Conservation (phyloP, 2,113 vertebrate species). For the Poeciliopsis prolifica region DNA sequence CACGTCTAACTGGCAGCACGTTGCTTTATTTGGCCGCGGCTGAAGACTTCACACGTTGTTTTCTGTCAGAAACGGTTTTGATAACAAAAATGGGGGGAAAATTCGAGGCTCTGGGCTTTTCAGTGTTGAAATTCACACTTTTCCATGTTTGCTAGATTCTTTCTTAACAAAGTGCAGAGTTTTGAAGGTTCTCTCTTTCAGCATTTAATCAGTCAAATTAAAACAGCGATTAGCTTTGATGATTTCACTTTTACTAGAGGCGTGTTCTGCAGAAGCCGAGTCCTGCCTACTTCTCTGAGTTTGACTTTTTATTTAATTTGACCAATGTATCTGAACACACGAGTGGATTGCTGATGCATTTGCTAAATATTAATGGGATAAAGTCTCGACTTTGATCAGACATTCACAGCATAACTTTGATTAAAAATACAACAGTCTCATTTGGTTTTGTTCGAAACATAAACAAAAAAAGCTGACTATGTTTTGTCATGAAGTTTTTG, state of each 20-base stretch:
- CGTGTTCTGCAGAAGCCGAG: neutral
- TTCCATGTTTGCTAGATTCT: constrained; percentile 3
- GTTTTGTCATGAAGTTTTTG: no score
- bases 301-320: neutral
- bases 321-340: neutral
- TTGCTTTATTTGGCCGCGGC: constrained; percentile 21
- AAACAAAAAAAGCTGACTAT: no score
- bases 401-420: neutral
- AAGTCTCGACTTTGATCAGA: neutral
- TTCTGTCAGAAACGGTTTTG: constrained; percentile 7
- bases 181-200: constrained; percentile 1
- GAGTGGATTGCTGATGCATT: neutral
- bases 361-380: neutral
- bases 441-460: neutral
- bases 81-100: constrained; percentile 1
- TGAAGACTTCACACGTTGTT: constrained; percentile 36
- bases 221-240: neutral
- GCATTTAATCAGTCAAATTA: neutral
- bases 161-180: neutral
- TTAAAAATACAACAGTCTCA: neutral
- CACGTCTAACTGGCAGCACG: constrained; percentile 44
- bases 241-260: neutral
- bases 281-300: neutral
- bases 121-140: neutral
- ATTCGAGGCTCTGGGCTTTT: neutral